Evolutionary conservation across 1,140 invertebrate genomes (phyloP), one percentile per base, ranked within the genome.

Genomic region (Bombus impatiens): DNA sequence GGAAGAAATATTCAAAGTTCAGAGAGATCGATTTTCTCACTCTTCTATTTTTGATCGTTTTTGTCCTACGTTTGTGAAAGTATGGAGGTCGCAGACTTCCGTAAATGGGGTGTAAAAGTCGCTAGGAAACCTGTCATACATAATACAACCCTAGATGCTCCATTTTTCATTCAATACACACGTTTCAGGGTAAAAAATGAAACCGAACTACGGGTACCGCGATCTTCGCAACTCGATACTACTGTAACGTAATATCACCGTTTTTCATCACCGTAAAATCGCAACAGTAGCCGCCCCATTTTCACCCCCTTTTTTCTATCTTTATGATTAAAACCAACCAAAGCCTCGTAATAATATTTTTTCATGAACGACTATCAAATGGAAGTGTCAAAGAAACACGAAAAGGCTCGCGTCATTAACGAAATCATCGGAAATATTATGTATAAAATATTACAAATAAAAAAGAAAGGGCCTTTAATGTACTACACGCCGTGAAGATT

Each of bases 191-290:
- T 40, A 40, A 71, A 71, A 71, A 71, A 71, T 40, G 37, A 40
- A 71, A 71, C 10, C 35, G 25, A 71, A 71, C 22, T 22, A 28
- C 10, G 9, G 2, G 15, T 22, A 22, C 32, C 25, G 25, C 35
- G 37, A 71, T 28, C 42, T 76, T 53, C 22, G 59, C 32, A 37
- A 78, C 18, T 10, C 75, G 47, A 78, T 84, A 84, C 67, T 28
- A 25, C 22, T 78, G 82, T 70, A 84, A 84, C n/a, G 37, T 57
- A 57, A 84, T 78, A 84, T 42, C 37, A 78, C 57, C 47, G 32
- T 28, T 53, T 71, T 40, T 28, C 47, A 76, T 12, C 44, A 25
- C 32, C 32, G 72, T 32, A 74, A 74, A 74, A 74, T 74, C n/a
- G 40, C 42, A 47, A 40, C 68, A 53, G 47, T 53, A 72, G 12